Conservation (phyloP, 2,888 invertebrate genomes). For the Morinoia aosen region DNA sequence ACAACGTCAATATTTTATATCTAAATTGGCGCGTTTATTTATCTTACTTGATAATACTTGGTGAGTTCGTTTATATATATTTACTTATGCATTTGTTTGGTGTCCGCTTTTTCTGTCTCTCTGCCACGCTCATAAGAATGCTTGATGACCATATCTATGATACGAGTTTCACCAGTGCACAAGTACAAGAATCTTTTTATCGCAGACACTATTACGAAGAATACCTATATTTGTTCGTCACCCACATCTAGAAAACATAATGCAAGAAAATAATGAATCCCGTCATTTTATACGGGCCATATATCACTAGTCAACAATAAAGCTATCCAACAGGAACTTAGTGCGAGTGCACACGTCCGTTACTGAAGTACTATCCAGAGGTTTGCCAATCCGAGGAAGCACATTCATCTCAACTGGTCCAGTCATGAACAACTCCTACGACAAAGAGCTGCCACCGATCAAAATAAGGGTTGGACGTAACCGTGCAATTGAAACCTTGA, state of each 20-base stretch:
- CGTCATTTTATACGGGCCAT: not conserved
- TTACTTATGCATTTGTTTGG: not conserved
- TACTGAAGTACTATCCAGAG: not conserved
- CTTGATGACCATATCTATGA: not conserved
- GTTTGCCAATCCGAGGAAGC: not conserved
- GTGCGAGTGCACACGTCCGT: not conserved
- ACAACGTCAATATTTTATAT: too few relatives aligned
- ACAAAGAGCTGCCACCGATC: not conserved
- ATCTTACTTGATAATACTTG: not conserved
- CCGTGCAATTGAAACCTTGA: not conserved
- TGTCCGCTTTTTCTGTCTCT: not conserved
- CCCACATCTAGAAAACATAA: not conserved
- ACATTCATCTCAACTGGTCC: not conserved
- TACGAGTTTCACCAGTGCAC: not conserved
- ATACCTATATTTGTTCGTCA: not conserved
- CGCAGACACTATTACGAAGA: too few relatives aligned
- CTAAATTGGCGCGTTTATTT: too few relatives aligned
- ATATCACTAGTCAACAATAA: not conserved
- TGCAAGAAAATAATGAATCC: not conserved
- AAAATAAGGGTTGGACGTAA: not conserved
- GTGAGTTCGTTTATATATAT: not conserved
- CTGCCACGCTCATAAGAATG: not conserved
- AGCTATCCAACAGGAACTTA: not conserved
- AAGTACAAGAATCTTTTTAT: too few relatives aligned
- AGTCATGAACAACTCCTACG: not conserved